Conservation (phyloP, 2,888 invertebrate species). For the Caenorhabditis sulstoni region DNA sequence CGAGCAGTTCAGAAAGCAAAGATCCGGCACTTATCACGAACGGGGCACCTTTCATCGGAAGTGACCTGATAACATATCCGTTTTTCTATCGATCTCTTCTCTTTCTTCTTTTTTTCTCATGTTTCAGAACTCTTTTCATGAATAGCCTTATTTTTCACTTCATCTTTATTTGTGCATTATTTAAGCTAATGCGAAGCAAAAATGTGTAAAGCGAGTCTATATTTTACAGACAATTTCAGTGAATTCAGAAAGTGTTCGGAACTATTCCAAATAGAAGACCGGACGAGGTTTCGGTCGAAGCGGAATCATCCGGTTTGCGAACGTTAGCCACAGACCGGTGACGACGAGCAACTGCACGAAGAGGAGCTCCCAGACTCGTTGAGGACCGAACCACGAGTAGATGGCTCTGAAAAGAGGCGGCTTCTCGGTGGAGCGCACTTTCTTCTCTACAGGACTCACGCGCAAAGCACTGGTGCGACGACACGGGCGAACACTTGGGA, state of each 20-base stretch:
- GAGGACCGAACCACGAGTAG: slow-evolving; percentile 50
- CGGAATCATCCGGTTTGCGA: slow-evolving; percentile 52
- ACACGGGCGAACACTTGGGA: slow-evolving; percentile 48
- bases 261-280: slow-evolving; percentile 50
- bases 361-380: slow-evolving; percentile 50
- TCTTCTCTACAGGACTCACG: slow-evolving; percentile 27
- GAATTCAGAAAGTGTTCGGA: background rate
- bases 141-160: no score
- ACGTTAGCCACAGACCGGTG: slow-evolving; percentile 45
- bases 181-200: slow-evolving; percentile 51
- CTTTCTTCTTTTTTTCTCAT: background rate
- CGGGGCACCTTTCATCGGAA: slow-evolving; percentile 28
- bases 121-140: no score
- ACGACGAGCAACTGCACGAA: slow-evolving; percentile 42
- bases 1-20: slow-evolving; percentile 63
- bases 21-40: slow-evolving; percentile 43
- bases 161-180: slow-evolving; percentile 26
- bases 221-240: slow-evolving; percentile 45
- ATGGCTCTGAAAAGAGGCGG: slow-evolving; percentile 42
- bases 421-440: no score
- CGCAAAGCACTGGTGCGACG: slow-evolving; percentile 49
- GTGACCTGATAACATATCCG: background rate
- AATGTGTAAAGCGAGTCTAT: slow-evolving; percentile 8
- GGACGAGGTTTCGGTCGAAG: slow-evolving; percentile 55
- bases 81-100: background rate